Evolutionary conservation across 2,113 vertebrate species (phyloP).

Genomic region (Gavialis gangeticus): DNA sequence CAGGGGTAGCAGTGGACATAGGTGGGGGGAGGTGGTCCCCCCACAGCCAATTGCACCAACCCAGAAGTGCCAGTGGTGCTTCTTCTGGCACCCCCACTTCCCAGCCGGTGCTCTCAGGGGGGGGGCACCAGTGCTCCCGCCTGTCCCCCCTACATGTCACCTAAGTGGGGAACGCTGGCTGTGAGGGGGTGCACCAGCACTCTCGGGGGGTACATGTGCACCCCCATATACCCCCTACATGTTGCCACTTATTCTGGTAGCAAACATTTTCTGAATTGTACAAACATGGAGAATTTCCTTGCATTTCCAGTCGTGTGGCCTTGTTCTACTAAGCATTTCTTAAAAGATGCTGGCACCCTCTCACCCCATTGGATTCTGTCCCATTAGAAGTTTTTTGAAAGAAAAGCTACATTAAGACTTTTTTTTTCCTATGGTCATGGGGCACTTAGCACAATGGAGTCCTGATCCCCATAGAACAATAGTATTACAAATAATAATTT

Average conservation of each 20-base stretch:
- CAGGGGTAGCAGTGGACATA: too few species aligned
- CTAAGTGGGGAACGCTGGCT: too few species aligned
- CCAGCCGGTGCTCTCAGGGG: too few species aligned
- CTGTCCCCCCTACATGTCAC: too few species aligned
- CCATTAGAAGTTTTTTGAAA: not conserved
- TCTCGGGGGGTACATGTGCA: too few species aligned
- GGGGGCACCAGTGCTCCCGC: too few species aligned
- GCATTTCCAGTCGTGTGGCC: not conserved
- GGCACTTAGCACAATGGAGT: not conserved
- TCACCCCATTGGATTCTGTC: not conserved
- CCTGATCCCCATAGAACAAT: not conserved
- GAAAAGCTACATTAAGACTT: not conserved
- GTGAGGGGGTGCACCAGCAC: too few species aligned
- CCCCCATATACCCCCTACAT: too few species aligned
- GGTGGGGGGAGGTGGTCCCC: too few species aligned
- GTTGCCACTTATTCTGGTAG: not conserved
- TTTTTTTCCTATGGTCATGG: not conserved
- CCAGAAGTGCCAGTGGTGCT: too few species aligned
- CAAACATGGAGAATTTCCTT: not conserved
- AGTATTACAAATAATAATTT: not conserved
- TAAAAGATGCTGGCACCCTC: not conserved
- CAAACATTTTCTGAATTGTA: not conserved
- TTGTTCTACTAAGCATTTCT: not conserved
- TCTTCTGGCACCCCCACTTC: too few species aligned
- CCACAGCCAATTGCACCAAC: too few species aligned